Percentiles rank a stretch among this genome's conserved stretches.
Evolutionary conservation across 2,888 invertebrate genomes (phyloP).

Genomic region (Lochmaea capreae): DNA sequence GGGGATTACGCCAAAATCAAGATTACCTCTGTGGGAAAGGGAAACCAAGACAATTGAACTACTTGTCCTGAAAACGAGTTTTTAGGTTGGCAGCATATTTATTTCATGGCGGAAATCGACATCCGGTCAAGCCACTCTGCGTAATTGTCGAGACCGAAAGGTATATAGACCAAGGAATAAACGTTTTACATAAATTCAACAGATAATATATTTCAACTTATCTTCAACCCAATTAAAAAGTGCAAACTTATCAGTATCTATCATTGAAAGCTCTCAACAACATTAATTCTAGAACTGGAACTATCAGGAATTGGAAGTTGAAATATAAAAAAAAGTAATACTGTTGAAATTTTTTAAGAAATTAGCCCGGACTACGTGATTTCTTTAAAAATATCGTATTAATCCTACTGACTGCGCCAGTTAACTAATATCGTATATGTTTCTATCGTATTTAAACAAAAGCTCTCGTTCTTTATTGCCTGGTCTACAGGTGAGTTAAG

Average conservation of each 20-base stretch:
- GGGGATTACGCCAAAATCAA: slow-evolving; percentile 24
- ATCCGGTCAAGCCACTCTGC: slow-evolving; percentile 46
- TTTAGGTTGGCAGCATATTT: slow-evolving; percentile 31
- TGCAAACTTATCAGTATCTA: no score
- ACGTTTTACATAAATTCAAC: neutral
- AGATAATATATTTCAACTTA: neutral
- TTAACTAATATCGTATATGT: no score
- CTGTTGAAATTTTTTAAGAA: no score
- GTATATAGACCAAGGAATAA: slow-evolving; percentile 13
- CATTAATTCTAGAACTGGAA: no score
- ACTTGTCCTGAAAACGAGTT: slow-evolving; percentile 39
- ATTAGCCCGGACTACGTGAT: no score
- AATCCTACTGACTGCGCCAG: no score
- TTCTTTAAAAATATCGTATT: no score
- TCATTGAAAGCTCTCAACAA: no score
- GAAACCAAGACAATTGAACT: slow-evolving; percentile 36
- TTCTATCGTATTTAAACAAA: no score
- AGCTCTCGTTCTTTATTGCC: neutral
- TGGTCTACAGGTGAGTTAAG: slow-evolving; percentile 1
- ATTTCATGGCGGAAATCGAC: slow-evolving; percentile 46
- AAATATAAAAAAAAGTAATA: no score
- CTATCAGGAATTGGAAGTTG: no score
- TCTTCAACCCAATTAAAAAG: no score
- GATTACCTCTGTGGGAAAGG: slow-evolving; percentile 31
- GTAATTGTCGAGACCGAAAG: slow-evolving; percentile 24